Evolutionary conservation across 2,797 vertebrate genomes (phyloP).

Genomic region (Clarias fuscus): DNA sequence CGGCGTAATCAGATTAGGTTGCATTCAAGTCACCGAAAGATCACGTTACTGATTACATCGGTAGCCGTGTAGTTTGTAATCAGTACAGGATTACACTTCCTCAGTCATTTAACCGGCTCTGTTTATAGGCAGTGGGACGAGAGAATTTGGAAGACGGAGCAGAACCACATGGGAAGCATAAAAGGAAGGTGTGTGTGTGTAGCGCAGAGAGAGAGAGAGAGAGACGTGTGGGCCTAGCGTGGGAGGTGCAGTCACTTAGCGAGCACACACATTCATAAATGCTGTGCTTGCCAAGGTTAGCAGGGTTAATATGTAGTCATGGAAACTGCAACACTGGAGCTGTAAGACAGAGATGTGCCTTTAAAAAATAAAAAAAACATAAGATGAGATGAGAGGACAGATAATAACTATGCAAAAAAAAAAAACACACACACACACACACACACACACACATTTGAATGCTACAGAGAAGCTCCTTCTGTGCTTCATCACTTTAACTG

Average conservation of each 20-base stretch:
- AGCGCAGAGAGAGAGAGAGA: constrained; percentile 21
- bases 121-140: constrained; percentile 6
- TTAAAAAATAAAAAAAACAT: neutral
- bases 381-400: constrained; percentile 42
- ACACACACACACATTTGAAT: too few relatives aligned
- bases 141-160: constrained; percentile 27
- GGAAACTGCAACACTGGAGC: constrained; percentile 59
- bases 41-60: constrained; percentile 10
- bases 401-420: constrained; percentile 34
- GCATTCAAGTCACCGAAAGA: constrained; percentile 3
- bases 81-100: neutral
- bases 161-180: constrained; percentile 27
- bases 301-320: constrained; percentile 62
- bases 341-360: constrained; percentile 44
- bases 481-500: neutral
- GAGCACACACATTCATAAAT: constrained; percentile 42
- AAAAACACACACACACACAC: too few relatives aligned
- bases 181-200: constrained; percentile 37
- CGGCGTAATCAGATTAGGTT: neutral
- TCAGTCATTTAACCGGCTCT: neutral
- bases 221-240: constrained; percentile 40
- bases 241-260: constrained; percentile 51
- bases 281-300: constrained; percentile 50
- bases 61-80: neutral
- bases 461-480: too few relatives aligned